Evolutionary conservation across 2,888 invertebrate species (phyloP).

Genomic region (Cenopis cana): DNA sequence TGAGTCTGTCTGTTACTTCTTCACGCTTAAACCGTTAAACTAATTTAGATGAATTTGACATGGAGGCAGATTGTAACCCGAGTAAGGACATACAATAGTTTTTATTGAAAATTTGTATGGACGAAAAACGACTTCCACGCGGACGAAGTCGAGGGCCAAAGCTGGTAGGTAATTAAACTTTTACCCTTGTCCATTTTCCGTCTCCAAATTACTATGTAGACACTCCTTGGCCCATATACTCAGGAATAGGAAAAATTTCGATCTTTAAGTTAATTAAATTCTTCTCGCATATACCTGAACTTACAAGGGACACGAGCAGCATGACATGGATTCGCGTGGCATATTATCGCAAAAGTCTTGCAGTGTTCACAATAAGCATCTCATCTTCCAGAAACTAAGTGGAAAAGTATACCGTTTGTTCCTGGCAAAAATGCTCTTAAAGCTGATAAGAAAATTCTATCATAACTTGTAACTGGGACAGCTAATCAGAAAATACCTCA

Average conservation of each 20-base stretch:
- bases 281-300: neutral
- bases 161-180: neutral
- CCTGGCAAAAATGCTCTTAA: neutral
- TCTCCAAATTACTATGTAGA: neutral
- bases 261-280: neutral
- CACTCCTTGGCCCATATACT: neutral
- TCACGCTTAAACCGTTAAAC: too few relatives aligned
- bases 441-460: neutral
- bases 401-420: neutral
- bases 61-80: too few relatives aligned
- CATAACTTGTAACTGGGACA: neutral
- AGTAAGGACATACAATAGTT: too few relatives aligned
- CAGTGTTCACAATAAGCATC: neutral
- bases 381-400: neutral
- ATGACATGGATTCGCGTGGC: neutral
- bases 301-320: neutral
- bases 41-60: too few relatives aligned
- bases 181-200: neutral
- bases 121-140: too few relatives aligned
- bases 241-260: neutral
- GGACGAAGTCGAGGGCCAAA: too few relatives aligned
- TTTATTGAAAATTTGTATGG: too few relatives aligned
- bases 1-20: too few relatives aligned
- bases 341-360: neutral
- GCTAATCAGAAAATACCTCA: neutral